Conservation (phyloP, 2,888 invertebrate genomes). For the Noctua pronuba region DNA sequence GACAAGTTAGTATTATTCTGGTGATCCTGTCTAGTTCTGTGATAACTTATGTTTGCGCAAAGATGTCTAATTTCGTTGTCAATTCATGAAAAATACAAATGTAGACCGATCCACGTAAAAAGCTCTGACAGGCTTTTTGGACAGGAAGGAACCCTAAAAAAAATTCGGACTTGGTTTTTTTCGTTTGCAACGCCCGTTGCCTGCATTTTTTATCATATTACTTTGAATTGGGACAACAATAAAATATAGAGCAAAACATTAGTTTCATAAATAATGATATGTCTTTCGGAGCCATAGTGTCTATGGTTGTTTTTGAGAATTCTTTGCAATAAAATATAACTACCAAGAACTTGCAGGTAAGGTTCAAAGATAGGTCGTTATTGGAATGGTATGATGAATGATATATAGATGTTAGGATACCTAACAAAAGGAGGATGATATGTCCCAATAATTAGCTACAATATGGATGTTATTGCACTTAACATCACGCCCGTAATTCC, state of each 20-base stretch:
- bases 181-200: conserved; percentile 65
- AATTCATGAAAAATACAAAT: neutral
- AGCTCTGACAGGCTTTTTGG: neutral
- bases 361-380: neutral
- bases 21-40: neutral
- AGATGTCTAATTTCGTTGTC: neutral
- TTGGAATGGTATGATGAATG: neutral
- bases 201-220: conserved; percentile 67
- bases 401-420: neutral
- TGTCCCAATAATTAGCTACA: neutral
- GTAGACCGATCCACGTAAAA: neutral
- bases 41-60: neutral
- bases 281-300: conserved; percentile 61
- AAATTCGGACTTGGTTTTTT: conserved; percentile 55
- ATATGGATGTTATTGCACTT: neutral
- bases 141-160: conserved; percentile 67
- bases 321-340: conserved; percentile 51
- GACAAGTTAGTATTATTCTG: neutral
- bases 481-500: neutral
- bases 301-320: conserved; percentile 68
- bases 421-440: neutral
- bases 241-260: conserved; percentile 83
- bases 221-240: conserved; percentile 76
- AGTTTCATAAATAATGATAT: conserved; percentile 78
- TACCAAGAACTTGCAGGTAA: conserved; percentile 34